A percentile compares a stretch with the other conserved stretches of the same genome.
These are phyloP conservation scores for Apocheima hispidaria DNA, from an alignment of 2,888 invertebrate species.

Conservation along the genomic window DNA sequence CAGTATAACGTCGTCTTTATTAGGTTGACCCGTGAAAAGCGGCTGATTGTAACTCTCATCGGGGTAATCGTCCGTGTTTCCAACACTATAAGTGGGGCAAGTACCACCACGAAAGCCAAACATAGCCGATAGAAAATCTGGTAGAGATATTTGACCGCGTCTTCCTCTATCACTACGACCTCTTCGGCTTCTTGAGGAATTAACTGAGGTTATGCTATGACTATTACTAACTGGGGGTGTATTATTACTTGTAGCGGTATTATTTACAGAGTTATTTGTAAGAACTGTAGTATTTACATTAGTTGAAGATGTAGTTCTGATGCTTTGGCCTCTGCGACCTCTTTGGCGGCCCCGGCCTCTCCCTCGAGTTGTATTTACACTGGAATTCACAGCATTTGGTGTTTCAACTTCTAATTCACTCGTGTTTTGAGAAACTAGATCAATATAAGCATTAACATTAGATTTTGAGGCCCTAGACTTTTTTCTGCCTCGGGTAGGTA, in stretches of 20 bases:
- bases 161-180: constrained; percentile 28
- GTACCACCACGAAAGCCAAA: constrained; percentile 11
- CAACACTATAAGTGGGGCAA: constrained; percentile 61
- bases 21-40: constrained; percentile 51
- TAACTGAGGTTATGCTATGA: not conserved
- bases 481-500: constrained; percentile 11
- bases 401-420: constrained; percentile 1
- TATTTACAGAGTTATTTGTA: too few relatives aligned
- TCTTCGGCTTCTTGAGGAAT: constrained; percentile 9
- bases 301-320: not conserved
- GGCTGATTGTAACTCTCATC: constrained; percentile 62
- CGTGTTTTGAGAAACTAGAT: constrained; percentile 4
- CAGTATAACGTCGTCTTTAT: constrained; percentile 45
- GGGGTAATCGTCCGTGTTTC: constrained; percentile 71
- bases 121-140: not conserved
- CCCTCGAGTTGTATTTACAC: not conserved
- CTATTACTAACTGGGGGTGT: not conserved
- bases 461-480: not conserved
- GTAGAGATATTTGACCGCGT: not conserved
- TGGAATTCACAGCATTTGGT: not conserved
- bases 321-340: constrained; percentile 5
- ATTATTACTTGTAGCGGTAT: not conserved
- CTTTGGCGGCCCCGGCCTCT: constrained; percentile 8
- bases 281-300: too few relatives aligned
- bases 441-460: not conserved